Evolutionary conservation across 1,140 invertebrate species (phyloP), one percentile per base, ranked within the genome.

Genomic region (Trachymyrmex cornetzi): DNA sequence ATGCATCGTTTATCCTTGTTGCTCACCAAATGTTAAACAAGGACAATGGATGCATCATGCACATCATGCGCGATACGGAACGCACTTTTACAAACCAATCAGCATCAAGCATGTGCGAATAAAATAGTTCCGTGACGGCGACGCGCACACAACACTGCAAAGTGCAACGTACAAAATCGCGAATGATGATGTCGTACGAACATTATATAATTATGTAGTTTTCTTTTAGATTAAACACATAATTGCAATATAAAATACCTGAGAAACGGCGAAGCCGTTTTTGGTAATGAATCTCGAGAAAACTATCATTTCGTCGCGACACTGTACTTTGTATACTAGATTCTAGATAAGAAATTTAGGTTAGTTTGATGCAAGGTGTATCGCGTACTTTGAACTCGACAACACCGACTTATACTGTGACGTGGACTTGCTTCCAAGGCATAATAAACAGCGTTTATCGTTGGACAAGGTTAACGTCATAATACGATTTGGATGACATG

Each of bases 181-280:
- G 16, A 24, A 38, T 3, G 1, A 19, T 44, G 19, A 57, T 11
- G 30, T 66, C 27, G 12, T 53, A 24, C 5, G 44, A 2, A 9
- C 30, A 19, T 74, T 61, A 50, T 12, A 50, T 84, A 84, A 50
- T 61, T 48, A 22, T 74, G 1, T 16, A 64, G 2, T n/a, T 77
- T 53, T 16, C 9, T 24, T 24, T 4, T 38, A 50, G 22, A 66
- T 19, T 14, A 34, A 24, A 30, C 44, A 55, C 11, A 44, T 55
- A 63, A 63, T 34, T 79, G 34, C 4, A 89, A 50, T n/a, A 64
- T 66, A 3, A 48, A 61, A n/a, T 90, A 90, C 89, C 88, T 90
- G 88, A 19, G 11, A 67, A 27, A 50, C 34, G 59, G 24, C n/a
- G 27, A 50, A 30, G 1, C 24, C 14, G 24, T 75, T 75, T 57